phyloP scores from a whole-genome alignment of 2,113 vertebrate species.

The Heptranchias perlo region DNA sequence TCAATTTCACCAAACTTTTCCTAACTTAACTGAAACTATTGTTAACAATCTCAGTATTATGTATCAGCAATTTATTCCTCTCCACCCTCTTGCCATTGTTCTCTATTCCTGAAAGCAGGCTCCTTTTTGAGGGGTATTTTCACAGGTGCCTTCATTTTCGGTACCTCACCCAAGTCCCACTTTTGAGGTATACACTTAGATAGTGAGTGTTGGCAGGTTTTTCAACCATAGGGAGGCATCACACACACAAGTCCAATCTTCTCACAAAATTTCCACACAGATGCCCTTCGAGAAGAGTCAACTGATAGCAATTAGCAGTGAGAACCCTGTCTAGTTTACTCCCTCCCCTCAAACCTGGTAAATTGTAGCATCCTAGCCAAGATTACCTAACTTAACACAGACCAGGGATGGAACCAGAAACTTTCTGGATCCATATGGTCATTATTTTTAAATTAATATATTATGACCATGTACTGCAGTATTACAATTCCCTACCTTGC shows the following conservation, averaged over 20 bases:
- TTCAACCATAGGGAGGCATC: not conserved
- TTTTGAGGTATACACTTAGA: not conserved
- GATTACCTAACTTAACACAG: not conserved
- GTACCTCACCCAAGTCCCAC: not conserved
- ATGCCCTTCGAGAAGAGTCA: not conserved
- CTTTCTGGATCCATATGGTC: not conserved
- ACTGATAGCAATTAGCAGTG: not conserved
- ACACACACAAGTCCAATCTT: not conserved
- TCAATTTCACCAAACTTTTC: not conserved
- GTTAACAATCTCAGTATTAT: not conserved
- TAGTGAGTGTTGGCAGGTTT: not conserved
- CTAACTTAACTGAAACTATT: not conserved
- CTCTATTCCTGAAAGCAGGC: not conserved
- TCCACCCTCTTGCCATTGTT: not conserved
- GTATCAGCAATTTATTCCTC: not conserved
- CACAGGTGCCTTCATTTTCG: too few relatives aligned
- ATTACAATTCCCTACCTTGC: not conserved
- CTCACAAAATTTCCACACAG: not conserved
- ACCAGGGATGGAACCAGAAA: not conserved
- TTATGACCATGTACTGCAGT: not conserved
- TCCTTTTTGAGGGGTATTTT: not conserved
- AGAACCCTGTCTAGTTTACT: not conserved
- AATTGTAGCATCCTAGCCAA: not conserved
- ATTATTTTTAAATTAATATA: not conserved
- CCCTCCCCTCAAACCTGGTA: not conserved